Conservation (phyloP, 37 sponge, comb jelly and placozoan genomes). For the Theonella swinhoei region DNA sequence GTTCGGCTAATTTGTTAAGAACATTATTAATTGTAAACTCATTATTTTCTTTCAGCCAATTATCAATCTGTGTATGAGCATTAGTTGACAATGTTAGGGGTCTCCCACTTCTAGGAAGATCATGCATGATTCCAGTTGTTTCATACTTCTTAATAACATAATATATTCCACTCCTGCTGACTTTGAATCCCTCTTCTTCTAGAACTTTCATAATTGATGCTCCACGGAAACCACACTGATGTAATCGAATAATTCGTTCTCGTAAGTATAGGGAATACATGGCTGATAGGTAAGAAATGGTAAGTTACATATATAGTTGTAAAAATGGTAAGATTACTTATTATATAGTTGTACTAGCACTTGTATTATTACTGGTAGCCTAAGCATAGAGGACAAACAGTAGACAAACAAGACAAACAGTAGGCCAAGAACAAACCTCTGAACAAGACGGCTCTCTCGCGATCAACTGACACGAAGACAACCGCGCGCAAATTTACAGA, state of each 20-base stretch:
- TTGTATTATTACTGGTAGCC: too few relatives aligned
- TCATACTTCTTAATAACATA: neutral
- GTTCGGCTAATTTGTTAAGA: neutral
- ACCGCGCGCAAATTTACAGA: too few relatives aligned
- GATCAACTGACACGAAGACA: too few relatives aligned
- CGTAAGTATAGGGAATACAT: neutral
- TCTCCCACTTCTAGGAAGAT: neutral
- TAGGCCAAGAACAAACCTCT: too few relatives aligned
- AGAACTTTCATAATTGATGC: neutral
- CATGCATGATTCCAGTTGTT: neutral
- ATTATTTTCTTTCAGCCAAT: slow-evolving; percentile 1
- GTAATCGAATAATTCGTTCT: neutral
- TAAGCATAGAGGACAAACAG: too few relatives aligned
- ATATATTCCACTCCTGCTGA: slow-evolving; percentile 6
- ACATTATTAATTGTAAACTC: neutral
- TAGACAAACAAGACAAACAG: too few relatives aligned
- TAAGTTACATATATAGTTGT: too few relatives aligned
- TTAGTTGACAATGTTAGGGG: neutral
- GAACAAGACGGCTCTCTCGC: too few relatives aligned
- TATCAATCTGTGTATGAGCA: neutral
- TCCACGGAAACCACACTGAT: neutral
- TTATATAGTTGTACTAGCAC: too few relatives aligned
- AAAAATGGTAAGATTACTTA: too few relatives aligned
- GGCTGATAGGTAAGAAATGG: neutral
- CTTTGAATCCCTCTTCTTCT: neutral